Evolutionary conservation across 2,113 vertebrate species (phyloP).

Genomic region (Brachionichthys hirsutus): DNA sequence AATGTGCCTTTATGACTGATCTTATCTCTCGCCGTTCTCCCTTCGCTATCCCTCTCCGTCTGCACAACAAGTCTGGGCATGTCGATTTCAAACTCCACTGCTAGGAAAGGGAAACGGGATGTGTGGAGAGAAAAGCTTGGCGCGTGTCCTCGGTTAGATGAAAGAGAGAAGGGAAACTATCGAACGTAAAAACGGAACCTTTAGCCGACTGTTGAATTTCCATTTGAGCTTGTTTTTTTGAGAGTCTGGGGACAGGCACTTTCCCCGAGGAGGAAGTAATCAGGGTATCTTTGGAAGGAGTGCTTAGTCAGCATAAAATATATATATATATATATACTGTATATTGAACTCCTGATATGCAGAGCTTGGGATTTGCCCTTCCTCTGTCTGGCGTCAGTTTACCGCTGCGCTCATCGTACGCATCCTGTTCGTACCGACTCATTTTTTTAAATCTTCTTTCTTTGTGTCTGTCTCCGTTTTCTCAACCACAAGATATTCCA

Average conservation of each 20-base stretch:
- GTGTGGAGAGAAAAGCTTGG: conserved; percentile 38
- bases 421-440: conserved; percentile 1
- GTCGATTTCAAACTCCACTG: conserved; percentile 30
- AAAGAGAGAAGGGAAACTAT: conserved; percentile 16
- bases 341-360: conserved; percentile 52
- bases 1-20: not conserved
- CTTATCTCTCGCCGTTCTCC: conserved; percentile 11
- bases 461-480: conserved; percentile 30
- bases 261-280: conserved; percentile 29
- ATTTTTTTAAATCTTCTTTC: not conserved
- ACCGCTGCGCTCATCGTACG: conserved; percentile 15
- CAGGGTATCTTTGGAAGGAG: conserved; percentile 27
- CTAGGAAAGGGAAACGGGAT: conserved; percentile 36
- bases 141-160: conserved; percentile 13
- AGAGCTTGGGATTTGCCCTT: conserved; percentile 45
- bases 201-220: not conserved
- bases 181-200: conserved; percentile 6
- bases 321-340: conserved; percentile 47
- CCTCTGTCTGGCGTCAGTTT: conserved; percentile 31
- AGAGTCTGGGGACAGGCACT: conserved; percentile 16
- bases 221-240: conserved; percentile 17
- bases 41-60: conserved; percentile 19
- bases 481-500: conserved; percentile 84
- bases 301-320: conserved; percentile 42
- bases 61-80: conserved; percentile 61